A percentile compares a stretch with the other conserved stretches of the same genome.
These are phyloP conservation scores for Orientallactaga bullata DNA, from an alignment of 2,113 vertebrate genomes.

Conservation along the genomic window DNA sequence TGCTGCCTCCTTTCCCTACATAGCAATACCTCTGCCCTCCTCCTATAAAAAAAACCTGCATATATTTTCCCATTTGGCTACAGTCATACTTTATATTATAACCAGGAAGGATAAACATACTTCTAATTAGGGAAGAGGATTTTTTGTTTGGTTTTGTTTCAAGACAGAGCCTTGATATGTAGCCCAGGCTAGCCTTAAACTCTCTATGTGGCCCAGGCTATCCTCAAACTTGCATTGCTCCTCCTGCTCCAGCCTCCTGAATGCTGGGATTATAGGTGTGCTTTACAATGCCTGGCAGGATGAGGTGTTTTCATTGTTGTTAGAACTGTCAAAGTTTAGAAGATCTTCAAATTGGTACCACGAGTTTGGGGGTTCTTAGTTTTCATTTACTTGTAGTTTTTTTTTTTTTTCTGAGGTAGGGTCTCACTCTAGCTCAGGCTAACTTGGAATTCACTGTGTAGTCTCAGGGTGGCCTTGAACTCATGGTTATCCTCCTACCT, in stretches of 20 bases:
- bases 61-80: background rate
- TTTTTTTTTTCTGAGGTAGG: no score
- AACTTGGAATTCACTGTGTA: no score
- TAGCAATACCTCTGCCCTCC: background rate
- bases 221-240: no score
- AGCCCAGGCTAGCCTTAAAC: background rate
- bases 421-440: no score
- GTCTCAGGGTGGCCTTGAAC: no score
- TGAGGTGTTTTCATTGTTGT: conserved; percentile 6
- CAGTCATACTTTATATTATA: background rate
- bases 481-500: no score
- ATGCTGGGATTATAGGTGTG: background rate
- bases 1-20: background rate
- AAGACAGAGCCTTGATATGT: background rate
- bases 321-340: conserved; percentile 18
- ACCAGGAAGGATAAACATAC: conserved; percentile 48
- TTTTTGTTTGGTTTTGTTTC: background rate
- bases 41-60: background rate
- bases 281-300: background rate
- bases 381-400: background rate
- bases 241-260: background rate
- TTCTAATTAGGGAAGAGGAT: conserved; percentile 39
- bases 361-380: conserved; percentile 11
- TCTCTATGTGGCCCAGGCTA: background rate
- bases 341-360: conserved; percentile 51